phyloP scores from a whole-genome alignment of 2,888 invertebrate genomes.

The Apantesis nais region DNA sequence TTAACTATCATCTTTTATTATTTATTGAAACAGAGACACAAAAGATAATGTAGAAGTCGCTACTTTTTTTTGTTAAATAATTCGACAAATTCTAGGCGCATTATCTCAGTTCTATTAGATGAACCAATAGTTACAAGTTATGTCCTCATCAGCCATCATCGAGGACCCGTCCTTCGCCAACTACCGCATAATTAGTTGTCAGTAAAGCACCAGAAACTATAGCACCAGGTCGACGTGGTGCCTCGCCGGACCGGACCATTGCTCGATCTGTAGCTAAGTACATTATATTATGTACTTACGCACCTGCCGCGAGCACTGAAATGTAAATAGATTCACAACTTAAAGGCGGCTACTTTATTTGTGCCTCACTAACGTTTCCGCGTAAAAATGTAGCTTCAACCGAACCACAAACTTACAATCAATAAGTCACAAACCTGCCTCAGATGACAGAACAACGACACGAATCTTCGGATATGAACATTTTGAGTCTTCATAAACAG shows the following conservation, averaged over 20 bases:
- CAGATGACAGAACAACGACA: background rate
- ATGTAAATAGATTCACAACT: background rate
- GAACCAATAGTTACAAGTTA: background rate
- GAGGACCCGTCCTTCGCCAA: too few relatives aligned
- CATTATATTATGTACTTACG: background rate
- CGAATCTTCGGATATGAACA: background rate
- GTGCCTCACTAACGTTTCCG: background rate
- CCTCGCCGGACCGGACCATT: background rate
- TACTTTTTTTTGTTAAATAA: background rate
- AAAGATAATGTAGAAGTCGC: too few relatives aligned
- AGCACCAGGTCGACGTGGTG: background rate
- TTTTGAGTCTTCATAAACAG: too few relatives aligned
- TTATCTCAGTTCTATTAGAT: background rate
- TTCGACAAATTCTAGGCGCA: background rate
- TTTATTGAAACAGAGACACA: too few relatives aligned
- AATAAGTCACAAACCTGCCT: background rate
- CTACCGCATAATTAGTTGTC: slow-evolving; percentile 13
- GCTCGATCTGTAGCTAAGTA: background rate
- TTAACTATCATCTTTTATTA: too few relatives aligned
- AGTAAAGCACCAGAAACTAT: slow-evolving; percentile 1
- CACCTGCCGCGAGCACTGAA: background rate
- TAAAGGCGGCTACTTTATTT: background rate
- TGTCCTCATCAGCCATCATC: too few relatives aligned
- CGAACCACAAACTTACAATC: background rate
- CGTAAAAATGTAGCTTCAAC: too few relatives aligned